Percentiles rank a stretch among this genome's conserved stretches.
Evolutionary conservation across 2,888 invertebrate species (phyloP).

Genomic region (Agonopterix heracliana): DNA sequence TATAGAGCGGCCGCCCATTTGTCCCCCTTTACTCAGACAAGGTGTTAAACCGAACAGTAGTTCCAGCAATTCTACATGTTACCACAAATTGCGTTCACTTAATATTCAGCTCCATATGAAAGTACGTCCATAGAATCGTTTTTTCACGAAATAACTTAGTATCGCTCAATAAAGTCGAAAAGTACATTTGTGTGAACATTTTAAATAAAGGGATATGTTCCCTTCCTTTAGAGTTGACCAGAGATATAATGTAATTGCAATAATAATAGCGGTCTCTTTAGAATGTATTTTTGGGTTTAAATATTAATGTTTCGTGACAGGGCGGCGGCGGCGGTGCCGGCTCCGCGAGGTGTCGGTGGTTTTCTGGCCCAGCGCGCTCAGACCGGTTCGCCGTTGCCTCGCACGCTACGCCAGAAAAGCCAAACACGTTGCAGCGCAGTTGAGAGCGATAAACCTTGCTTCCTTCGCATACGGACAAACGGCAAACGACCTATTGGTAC

Average conservation of each 20-base stretch:
- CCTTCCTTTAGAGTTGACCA: conserved; percentile 32
- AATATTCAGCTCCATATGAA: conserved; percentile 24
- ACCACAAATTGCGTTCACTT: conserved; percentile 43
- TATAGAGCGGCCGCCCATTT: conserved; percentile 51
- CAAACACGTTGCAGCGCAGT: conserved; percentile 55
- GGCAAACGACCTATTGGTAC: conserved; percentile 62
- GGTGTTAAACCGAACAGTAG: conserved; percentile 52
- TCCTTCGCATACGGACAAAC: conserved; percentile 47
- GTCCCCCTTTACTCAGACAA: conserved; percentile 53
- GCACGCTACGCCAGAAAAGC: conserved; percentile 59
- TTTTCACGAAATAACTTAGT: background rate
- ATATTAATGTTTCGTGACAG: conserved; percentile 73
- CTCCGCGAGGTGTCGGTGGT: conserved; percentile 67
- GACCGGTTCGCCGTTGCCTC: conserved; percentile 64
- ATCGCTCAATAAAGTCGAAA: too few relatives aligned
- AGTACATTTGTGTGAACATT: background rate
- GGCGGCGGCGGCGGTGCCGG: conserved; percentile 40
- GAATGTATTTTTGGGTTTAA: conserved; percentile 53
- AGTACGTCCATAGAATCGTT: conserved; percentile 19
- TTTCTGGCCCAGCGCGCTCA: conserved; percentile 69
- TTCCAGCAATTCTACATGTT: conserved; percentile 33
- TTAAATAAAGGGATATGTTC: conserved; percentile 14
- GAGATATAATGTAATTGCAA: conserved; percentile 48
- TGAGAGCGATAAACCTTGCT: conserved; percentile 65
- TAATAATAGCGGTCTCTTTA: conserved; percentile 53